Evolutionary conservation across 2,797 vertebrate species (phyloP).

Genomic region (Dendrocincla fuliginosa): DNA sequence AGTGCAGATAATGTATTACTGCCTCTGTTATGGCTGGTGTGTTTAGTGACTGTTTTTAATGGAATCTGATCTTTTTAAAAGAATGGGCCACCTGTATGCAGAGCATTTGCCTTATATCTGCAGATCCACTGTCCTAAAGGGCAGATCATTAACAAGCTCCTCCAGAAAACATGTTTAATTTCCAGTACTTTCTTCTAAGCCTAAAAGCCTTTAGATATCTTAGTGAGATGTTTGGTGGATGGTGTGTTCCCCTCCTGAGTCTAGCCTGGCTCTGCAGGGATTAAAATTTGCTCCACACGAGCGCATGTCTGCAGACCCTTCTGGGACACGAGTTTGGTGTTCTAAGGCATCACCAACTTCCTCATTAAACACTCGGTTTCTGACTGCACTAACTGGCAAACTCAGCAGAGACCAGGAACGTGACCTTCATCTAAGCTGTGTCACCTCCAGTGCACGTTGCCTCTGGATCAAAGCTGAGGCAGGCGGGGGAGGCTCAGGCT

Average conservation of each 20-base stretch:
- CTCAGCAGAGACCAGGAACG: background rate
- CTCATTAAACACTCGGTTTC: background rate
- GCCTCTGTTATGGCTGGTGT: background rate
- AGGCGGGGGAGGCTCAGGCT: slow-evolving; percentile 16
- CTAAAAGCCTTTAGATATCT: background rate
- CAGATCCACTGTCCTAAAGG: background rate
- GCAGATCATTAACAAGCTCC: background rate
- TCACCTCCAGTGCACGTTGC: background rate
- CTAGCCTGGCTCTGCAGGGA: background rate
- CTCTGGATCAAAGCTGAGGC: slow-evolving; percentile 15
- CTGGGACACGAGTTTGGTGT: background rate
- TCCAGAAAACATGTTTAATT: background rate
- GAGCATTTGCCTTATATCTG: background rate
- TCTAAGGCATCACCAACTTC: background rate
- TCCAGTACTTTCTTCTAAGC: background rate
- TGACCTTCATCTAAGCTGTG: slow-evolving; percentile 23
- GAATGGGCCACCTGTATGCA: background rate
- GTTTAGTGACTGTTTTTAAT: background rate
- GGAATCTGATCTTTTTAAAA: background rate
- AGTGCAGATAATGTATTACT: background rate
- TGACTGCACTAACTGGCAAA: background rate
- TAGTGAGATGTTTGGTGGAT: background rate
- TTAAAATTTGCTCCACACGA: background rate
- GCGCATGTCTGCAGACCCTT: background rate
- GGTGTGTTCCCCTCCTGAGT: background rate